Percentiles rank a stretch among this genome's conserved stretches.
Evolutionary conservation across 2,888 invertebrate genomes (phyloP).

Genomic region (Polymixis lichenea): DNA sequence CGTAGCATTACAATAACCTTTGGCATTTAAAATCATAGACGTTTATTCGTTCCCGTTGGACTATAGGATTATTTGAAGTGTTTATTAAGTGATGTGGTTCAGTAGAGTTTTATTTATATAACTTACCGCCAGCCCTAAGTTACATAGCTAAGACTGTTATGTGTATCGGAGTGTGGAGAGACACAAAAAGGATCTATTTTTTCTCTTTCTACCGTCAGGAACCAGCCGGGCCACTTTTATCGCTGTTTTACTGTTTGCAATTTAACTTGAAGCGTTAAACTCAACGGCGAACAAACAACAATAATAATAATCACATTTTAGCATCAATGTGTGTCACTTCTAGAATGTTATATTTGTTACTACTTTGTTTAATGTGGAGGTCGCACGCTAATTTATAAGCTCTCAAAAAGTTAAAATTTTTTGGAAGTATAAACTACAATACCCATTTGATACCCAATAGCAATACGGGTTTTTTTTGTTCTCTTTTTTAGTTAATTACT

Average conservation of each 20-base stretch:
- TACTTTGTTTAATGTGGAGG: conserved; percentile 28
- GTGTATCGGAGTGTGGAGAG: conserved; percentile 57
- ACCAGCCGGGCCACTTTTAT: conserved; percentile 85
- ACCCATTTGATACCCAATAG: too few relatives aligned
- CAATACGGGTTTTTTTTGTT: too few relatives aligned
- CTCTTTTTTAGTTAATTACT: too few relatives aligned
- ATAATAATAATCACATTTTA: conserved; percentile 78
- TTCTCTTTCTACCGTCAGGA: conserved; percentile 75
- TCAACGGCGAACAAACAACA: conserved; percentile 79
- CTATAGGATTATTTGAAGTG: conserved; percentile 35
- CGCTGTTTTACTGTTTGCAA: conserved; percentile 86
- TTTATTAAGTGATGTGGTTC: conserved; percentile 26
- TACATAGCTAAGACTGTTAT: conserved; percentile 59
- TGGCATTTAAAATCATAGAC: conserved; percentile 58
- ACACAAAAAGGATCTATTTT: conserved; percentile 71
- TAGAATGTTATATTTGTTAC: conserved; percentile 55
- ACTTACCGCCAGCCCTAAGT: conserved; percentile 51
- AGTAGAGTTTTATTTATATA: not conserved
- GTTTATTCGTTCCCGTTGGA: conserved; percentile 40
- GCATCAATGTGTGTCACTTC: conserved; percentile 70
- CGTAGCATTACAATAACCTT: conserved; percentile 64
- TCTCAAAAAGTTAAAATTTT: too few relatives aligned
- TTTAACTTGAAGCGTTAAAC: conserved; percentile 87
- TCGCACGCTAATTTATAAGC: not conserved
- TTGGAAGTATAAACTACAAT: too few relatives aligned